Base-by-base conservation (phyloP, 1,140 invertebrate species). In the Latrodectus geometricus region DNA sequence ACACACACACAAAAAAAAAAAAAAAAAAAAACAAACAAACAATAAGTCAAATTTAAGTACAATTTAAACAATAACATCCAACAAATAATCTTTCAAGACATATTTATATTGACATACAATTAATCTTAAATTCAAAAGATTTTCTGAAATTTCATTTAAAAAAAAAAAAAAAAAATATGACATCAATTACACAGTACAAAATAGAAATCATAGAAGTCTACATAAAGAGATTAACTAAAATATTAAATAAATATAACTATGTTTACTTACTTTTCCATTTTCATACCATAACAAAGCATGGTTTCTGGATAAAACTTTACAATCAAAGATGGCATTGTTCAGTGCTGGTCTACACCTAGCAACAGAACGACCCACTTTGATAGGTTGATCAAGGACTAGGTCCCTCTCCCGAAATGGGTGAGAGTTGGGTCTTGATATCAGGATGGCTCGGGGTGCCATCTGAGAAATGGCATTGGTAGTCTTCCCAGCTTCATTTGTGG, bases 271-370 rank as follows among this genome's bases (percentile, higher is more conserved):
- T 92, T 97, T 98, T 87, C 96, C 97, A 90, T 96, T 94, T 82
- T 96, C 95, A 92, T 97, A 98, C 96, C 97, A 99, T 1, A 99
- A 91, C 68, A 98, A 92, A 8, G 98, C 98, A 93, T 99, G 98
- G 91, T 99, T 98, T 84, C 98, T 92, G 0, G 98, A 99, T 54
- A 99, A 92, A 52, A 99, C 98, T 93, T 99, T 99, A 91, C 98
- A 99, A 92, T 99, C 98, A 92, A 99, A 99, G 90, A 99, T 99
- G 9, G 97, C 97, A 92, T 94, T 94, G 88, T 94, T 95, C 48
- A 93, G 92, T 56, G 94, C 93, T 7, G 97, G 96, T 90, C 95
- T 93, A 61, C 95, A 94, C 88, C 96, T 93, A 72, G 96, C 97
- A 49, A 99, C 97, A 54, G 98, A 96, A 79, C 98, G 94, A 0